Evolutionary conservation across 2,888 invertebrate species (phyloP).

Genomic region (Oxytorus armatus): DNA sequence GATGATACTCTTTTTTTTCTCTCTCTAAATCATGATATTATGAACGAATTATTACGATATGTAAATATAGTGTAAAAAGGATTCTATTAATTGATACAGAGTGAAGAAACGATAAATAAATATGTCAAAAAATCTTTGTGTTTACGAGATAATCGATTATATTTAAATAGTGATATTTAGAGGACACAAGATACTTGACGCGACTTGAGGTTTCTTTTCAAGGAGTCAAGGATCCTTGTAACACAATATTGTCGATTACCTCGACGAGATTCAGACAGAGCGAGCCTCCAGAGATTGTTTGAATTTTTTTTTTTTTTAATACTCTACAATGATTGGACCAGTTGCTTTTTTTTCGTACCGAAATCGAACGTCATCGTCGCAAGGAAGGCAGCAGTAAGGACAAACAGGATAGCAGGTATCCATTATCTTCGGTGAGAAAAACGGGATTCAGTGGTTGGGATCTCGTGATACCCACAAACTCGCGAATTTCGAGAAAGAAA

Average conservation of each 20-base stretch:
- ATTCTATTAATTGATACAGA: neutral
- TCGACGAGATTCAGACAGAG: slow-evolving; percentile 20
- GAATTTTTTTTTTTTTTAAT: neutral
- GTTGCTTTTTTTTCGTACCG: slow-evolving; percentile 68
- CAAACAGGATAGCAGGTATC: slow-evolving; percentile 70
- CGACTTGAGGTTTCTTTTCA: slow-evolving; percentile 3
- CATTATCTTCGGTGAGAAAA: slow-evolving; percentile 55
- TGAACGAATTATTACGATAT: no score
- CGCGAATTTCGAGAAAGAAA: slow-evolving; percentile 35
- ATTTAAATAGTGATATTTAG: slow-evolving; percentile 15
- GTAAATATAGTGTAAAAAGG: no score
- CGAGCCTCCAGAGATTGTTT: slow-evolving; percentile 18
- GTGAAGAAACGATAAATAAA: neutral
- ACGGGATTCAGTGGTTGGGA: neutral
- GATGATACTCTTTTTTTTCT: neutral
- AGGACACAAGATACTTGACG: neutral
- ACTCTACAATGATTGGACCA: slow-evolving; percentile 24
- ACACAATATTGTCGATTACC: slow-evolving; percentile 38
- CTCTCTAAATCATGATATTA: neutral
- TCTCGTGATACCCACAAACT: slow-evolving; percentile 17
- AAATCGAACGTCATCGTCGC: slow-evolving; percentile 71
- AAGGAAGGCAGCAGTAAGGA: slow-evolving; percentile 70
- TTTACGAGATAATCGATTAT: neutral
- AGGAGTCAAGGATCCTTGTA: slow-evolving; percentile 34
- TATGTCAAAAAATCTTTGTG: neutral